phyloP scores from a whole-genome alignment of 2,113 vertebrate species.

The Misgurnus mizolepis region DNA sequence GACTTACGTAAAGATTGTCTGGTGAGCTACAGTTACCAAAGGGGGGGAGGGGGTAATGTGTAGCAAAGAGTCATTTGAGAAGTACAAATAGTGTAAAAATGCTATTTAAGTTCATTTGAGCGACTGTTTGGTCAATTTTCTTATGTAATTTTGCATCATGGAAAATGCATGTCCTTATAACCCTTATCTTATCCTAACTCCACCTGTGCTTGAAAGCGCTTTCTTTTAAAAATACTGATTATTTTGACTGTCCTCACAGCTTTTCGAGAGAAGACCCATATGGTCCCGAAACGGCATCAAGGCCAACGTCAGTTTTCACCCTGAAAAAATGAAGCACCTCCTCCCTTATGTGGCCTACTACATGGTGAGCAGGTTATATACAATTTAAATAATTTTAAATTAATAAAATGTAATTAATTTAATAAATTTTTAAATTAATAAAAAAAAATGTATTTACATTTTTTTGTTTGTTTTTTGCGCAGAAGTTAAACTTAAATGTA shows the following conservation, averaged over 20 bases:
- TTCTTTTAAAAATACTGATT: background rate
- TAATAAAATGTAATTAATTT: too few species aligned
- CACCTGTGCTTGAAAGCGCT: slow-evolving; percentile 5
- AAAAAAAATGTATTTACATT: too few species aligned
- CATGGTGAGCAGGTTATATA: slow-evolving; percentile 80
- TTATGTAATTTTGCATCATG: background rate
- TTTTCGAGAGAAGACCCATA: slow-evolving; percentile 87
- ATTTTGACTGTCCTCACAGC: slow-evolving; percentile 65
- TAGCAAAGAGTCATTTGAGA: background rate
- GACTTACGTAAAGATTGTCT: too few species aligned
- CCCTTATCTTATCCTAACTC: slow-evolving; percentile 19
- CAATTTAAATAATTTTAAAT: too few species aligned
- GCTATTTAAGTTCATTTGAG: background rate
- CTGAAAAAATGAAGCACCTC: slow-evolving; percentile 92
- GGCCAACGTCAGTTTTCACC: slow-evolving; percentile 88
- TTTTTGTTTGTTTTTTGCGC: too few species aligned
- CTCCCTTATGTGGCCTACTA: slow-evolving; percentile 89
- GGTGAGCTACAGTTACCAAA: too few species aligned
- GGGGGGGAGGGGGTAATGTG: too few species aligned
- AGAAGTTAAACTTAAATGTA: too few species aligned
- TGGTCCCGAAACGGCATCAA: slow-evolving; percentile 94
- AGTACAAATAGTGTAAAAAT: background rate
- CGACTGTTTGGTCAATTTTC: background rate
- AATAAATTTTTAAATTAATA: too few species aligned
- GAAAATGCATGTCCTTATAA: background rate